Evolutionary conservation across 2,797 vertebrate genomes (phyloP).

Genomic region (Amphiprion clarkii): DNA sequence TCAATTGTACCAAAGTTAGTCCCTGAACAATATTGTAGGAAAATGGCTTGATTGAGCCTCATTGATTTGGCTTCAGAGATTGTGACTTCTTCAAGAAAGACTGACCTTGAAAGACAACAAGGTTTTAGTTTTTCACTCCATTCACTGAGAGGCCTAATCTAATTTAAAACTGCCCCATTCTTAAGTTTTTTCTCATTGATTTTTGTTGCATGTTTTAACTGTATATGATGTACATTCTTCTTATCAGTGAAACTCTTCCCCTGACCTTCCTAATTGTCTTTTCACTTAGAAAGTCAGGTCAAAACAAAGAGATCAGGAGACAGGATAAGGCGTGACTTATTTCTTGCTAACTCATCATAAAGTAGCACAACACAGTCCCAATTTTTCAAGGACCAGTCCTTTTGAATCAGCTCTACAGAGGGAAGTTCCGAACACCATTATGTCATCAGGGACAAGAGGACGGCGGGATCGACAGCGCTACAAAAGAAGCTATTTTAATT

Average conservation of each 20-base stretch:
- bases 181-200: slow-evolving; percentile 43
- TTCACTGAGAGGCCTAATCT: slow-evolving; percentile 19
- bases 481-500: slow-evolving; percentile 85
- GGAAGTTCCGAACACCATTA: slow-evolving; percentile 73
- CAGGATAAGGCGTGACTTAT: slow-evolving; percentile 27
- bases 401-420: slow-evolving; percentile 59
- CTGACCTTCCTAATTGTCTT: slow-evolving; percentile 34
- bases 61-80: slow-evolving; percentile 79
- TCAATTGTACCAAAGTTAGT: slow-evolving; percentile 78
- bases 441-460: slow-evolving; percentile 70
- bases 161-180: slow-evolving; percentile 22
- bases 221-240: slow-evolving; percentile 17
- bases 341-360: slow-evolving; percentile 69
- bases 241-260: background rate
- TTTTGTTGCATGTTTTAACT: slow-evolving; percentile 42
- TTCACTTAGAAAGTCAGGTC: slow-evolving; percentile 51
- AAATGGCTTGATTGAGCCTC: slow-evolving; percentile 74
- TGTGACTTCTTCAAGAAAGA: slow-evolving; percentile 68
- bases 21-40: slow-evolving; percentile 78
- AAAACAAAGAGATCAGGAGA: slow-evolving; percentile 40
- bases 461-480: slow-evolving; percentile 46
- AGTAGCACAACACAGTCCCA: slow-evolving; percentile 46
- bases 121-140: slow-evolving; percentile 45
- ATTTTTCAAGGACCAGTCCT: slow-evolving; percentile 62
- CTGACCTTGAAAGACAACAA: slow-evolving; percentile 69